Evolutionary conservation across 2,888 invertebrate genomes (phyloP), one percentile per base, ranked within the genome.

Genomic region (Mycalesis mineus): DNA sequence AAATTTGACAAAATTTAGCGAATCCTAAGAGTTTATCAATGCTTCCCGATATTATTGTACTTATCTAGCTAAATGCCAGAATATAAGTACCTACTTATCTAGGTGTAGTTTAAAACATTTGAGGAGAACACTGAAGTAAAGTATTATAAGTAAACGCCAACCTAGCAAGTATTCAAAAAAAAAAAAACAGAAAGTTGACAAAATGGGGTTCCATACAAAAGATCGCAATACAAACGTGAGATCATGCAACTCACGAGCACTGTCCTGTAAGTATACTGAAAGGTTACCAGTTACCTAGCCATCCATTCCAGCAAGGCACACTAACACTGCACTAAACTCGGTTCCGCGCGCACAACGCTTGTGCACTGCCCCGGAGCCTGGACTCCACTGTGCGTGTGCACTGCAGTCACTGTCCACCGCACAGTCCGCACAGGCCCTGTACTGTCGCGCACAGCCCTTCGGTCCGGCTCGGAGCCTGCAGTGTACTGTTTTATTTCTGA

Each of bases 361-460:
- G 40, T 52, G 55, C 50, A 70, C 65, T 64, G 65, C 64, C 64
- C 56, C 53, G 55, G 72, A 67, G 73, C 67, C 64, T 62, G 68
- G 56, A 37, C 56, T 45, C 66, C 77, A 78, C 80, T 79, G 77
- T 70, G 75, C 70, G 76, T 75, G 75, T 75, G 75, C 78, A 78
- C 75, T 74, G 76, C 78, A 72, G 82, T 82, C 84, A 85, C 86
- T 87, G 84, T 86, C 83, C 82, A 82, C 79, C 86, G 87, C n/a
- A n/a, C n/a, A n/a, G n/a, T n/a, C 84, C 84, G 82, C 76, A 70
- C 81, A 81, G 82, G 82, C 84, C 83, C 15, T 31, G 86, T 84
- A 88, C 84, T 78, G 65, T 82, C 84, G 75, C 64, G 75, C 66
- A 66, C 78, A 58, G 78, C 81, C 82, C 82, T 83, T 78, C 45